Conservation (phyloP, 2,113 vertebrate species). For the Archilochus colubris region DNA sequence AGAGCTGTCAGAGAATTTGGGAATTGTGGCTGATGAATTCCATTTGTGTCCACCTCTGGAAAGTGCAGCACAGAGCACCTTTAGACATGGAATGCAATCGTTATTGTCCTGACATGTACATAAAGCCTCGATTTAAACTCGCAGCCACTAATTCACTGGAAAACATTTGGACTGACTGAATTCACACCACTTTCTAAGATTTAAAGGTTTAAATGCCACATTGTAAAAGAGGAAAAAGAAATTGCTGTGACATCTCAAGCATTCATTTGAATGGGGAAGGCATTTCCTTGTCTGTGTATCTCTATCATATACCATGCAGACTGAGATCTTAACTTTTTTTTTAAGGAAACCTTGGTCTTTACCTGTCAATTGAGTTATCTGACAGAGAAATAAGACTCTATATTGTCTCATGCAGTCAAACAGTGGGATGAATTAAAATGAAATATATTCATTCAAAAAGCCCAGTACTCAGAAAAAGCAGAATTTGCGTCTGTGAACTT, state of each 20-base stretch:
- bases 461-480: neutral
- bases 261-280: neutral
- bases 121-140: too few relatives aligned
- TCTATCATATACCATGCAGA: fast-evolving
- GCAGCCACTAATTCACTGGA: neutral
- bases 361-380: neutral
- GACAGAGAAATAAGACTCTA: neutral
- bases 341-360: neutral
- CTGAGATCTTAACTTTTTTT: neutral
- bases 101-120: neutral
- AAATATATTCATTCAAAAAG: neutral
- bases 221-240: fast-evolving
- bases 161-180: neutral
- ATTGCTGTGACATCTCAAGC: neutral
- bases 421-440: neutral
- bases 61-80: neutral
- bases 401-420: neutral
- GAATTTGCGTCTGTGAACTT: neutral
- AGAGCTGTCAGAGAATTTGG: neutral
- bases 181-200: neutral
- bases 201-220: neutral
- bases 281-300: neutral
- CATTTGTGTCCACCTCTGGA: neutral
- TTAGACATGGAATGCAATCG: neutral
- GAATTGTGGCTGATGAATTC: neutral